A percentile compares a stretch with the other conserved stretches of the same genome.
These are phyloP conservation scores for Drosophila emarginata DNA, from an alignment of 2,888 invertebrate species.

Conservation along the genomic window DNA sequence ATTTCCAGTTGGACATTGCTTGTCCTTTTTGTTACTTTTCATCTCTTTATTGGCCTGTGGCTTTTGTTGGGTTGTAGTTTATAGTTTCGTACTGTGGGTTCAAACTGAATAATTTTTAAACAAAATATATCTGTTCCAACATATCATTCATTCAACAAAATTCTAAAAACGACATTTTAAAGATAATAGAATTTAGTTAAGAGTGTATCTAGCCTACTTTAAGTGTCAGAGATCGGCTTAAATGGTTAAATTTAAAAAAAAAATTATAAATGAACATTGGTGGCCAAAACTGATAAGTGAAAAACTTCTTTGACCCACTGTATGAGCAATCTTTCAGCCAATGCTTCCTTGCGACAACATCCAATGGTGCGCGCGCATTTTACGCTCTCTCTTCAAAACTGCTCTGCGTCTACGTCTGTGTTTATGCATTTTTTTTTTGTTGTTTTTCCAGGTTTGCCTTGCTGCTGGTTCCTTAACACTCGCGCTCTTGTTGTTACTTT, in stretches of 20 bases:
- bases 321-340: slow-evolving; percentile 23
- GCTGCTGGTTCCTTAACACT: slow-evolving; percentile 51
- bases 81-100: background rate
- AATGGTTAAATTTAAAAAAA: too few species aligned
- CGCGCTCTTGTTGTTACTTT: slow-evolving; percentile 62
- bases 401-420: background rate
- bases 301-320: slow-evolving; percentile 25
- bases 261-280: too few species aligned
- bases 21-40: background rate
- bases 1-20: background rate
- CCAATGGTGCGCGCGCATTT: slow-evolving; percentile 2
- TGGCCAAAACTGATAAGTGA: background rate
- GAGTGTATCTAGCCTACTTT: too few species aligned
- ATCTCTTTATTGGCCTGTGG: background rate
- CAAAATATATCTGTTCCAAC: too few species aligned
- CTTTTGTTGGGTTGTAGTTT: background rate
- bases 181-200: too few species aligned
- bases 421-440: slow-evolving; percentile 59
- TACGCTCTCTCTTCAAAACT: slow-evolving; percentile 24
- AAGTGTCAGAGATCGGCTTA: too few species aligned
- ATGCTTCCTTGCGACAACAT: background rate
- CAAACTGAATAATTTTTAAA: too few species aligned
- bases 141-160: too few species aligned
- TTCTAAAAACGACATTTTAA: too few species aligned
- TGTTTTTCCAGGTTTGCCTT: slow-evolving; percentile 27